phyloP scores from a whole-genome alignment of 2,797 vertebrate species.

The Micromesistius poutassou region DNA sequence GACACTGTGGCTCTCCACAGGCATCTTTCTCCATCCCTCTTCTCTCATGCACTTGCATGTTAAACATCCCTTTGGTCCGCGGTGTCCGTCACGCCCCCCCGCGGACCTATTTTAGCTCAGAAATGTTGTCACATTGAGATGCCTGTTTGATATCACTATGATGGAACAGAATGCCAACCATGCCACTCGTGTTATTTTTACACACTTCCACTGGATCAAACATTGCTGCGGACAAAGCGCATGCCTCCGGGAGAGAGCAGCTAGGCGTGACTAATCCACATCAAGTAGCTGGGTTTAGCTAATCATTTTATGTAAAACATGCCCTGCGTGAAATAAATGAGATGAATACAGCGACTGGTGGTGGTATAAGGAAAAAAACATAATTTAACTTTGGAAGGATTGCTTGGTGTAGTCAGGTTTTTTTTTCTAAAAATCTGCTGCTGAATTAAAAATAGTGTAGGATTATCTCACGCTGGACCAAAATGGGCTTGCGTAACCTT shows the following conservation, averaged over 20 bases:
- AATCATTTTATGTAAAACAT: constrained; percentile 26
- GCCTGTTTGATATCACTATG: constrained; percentile 58
- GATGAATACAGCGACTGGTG: background rate
- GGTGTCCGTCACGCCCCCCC: constrained; percentile 47
- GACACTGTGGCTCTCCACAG: background rate
- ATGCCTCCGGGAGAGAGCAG: constrained; percentile 30
- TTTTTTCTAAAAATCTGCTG: background rate
- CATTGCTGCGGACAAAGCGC: constrained; percentile 30
- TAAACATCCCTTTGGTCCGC: constrained; percentile 38
- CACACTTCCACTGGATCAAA: constrained; percentile 52
- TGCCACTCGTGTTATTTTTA: constrained; percentile 69
- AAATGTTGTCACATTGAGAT: constrained; percentile 62
- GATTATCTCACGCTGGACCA: constrained; percentile 23
- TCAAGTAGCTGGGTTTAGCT: constrained; percentile 8
- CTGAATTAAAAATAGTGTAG: background rate
- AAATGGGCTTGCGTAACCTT: background rate
- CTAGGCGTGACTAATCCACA: constrained; percentile 24
- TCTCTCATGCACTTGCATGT: constrained; percentile 33
- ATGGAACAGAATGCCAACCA: constrained; percentile 53
- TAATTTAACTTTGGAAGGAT: background rate
- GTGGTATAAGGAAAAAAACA: background rate
- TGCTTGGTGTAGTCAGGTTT: background rate
- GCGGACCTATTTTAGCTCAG: constrained; percentile 60
- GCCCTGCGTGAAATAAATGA: constrained; percentile 12
- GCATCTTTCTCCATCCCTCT: constrained; percentile 36